These are phyloP conservation scores for Gastracanthus pulcherrimus DNA, from an alignment of 2,888 invertebrate genomes.

Conservation along the genomic window DNA sequence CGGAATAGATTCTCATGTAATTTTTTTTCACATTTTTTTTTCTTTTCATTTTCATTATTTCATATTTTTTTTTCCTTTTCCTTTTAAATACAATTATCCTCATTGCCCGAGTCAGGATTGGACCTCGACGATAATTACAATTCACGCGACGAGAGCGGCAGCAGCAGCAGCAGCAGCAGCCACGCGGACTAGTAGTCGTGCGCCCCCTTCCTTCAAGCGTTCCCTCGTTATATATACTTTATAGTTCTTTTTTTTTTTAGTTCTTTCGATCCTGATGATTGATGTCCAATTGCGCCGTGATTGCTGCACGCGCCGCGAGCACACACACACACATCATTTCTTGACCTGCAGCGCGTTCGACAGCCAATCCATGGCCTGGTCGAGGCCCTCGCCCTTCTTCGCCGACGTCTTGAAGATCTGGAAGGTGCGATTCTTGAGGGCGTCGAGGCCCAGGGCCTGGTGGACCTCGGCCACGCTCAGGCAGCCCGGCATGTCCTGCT, in stretches of 20 bases:
- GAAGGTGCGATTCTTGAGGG: slow-evolving; percentile 97
- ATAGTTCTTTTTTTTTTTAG: too few relatives aligned
- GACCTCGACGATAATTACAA: too few relatives aligned
- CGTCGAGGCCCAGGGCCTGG: slow-evolving; percentile 95
- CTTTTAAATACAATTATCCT: slow-evolving; percentile 32
- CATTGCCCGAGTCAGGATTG: not conserved
- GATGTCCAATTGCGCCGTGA: too few relatives aligned
- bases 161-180: too few relatives aligned
- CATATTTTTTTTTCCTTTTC: slow-evolving; percentile 24
- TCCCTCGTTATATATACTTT: slow-evolving; percentile 11
- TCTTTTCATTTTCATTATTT: slow-evolving; percentile 21
- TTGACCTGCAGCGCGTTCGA: slow-evolving; percentile 93
- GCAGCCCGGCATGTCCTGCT: slow-evolving; percentile 99
- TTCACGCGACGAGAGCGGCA: slow-evolving; percentile 33
- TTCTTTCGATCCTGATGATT: too few relatives aligned
- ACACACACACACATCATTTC: too few relatives aligned
- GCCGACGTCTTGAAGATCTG: slow-evolving; percentile 99
- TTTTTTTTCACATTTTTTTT: slow-evolving; percentile 31
- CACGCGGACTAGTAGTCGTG: slow-evolving; percentile 37
- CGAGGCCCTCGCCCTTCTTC: slow-evolving; percentile 97
- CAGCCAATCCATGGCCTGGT: slow-evolving; percentile 99
- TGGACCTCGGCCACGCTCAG: slow-evolving; percentile 98
- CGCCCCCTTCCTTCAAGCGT: slow-evolving; percentile 17
- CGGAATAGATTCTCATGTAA: slow-evolving; percentile 35
- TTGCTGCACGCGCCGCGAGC: too few relatives aligned